phyloP scores from a whole-genome alignment of 1,140 invertebrate genomes.

The Trichonephila inaurata region DNA sequence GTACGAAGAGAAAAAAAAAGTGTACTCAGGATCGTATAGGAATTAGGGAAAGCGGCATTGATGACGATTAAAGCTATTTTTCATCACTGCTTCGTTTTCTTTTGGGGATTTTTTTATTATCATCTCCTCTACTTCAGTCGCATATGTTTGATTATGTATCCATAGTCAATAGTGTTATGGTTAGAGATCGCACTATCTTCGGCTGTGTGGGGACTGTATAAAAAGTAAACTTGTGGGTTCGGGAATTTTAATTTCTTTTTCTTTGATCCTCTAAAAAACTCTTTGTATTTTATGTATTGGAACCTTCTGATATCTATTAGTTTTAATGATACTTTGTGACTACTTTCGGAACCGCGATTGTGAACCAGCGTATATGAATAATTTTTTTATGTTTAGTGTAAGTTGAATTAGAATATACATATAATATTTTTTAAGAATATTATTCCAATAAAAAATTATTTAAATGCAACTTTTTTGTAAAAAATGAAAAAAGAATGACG shows the following conservation, averaged over 20 bases:
- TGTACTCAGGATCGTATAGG: constrained; percentile 23
- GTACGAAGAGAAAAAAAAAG: constrained; percentile 1
- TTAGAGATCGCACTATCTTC: background rate
- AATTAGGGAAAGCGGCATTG: constrained; percentile 58
- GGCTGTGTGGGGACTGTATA: background rate
- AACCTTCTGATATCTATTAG: too few relatives aligned
- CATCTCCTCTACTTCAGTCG: background rate
- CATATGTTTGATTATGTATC: constrained; percentile 58
- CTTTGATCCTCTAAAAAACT: too few relatives aligned
- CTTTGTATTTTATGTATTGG: too few relatives aligned
- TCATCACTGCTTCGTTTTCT: constrained; percentile 50
- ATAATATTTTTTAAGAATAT: too few relatives aligned
- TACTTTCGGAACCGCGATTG: too few relatives aligned
- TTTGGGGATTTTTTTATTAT: constrained; percentile 44
- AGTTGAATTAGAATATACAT: too few relatives aligned
- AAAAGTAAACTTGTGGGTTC: background rate
- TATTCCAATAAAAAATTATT: too few relatives aligned
- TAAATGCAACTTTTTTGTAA: too few relatives aligned
- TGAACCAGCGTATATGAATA: too few relatives aligned
- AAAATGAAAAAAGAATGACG: too few relatives aligned
- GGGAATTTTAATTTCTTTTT: background rate
- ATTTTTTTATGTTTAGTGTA: too few relatives aligned
- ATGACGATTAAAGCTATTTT: constrained; percentile 75
- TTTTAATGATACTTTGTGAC: too few relatives aligned
- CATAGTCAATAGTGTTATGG: constrained; percentile 50